Evolutionary conservation across 2,113 vertebrate genomes (phyloP), one percentile per base, ranked within the genome.

Genomic region (Serinus canaria): DNA sequence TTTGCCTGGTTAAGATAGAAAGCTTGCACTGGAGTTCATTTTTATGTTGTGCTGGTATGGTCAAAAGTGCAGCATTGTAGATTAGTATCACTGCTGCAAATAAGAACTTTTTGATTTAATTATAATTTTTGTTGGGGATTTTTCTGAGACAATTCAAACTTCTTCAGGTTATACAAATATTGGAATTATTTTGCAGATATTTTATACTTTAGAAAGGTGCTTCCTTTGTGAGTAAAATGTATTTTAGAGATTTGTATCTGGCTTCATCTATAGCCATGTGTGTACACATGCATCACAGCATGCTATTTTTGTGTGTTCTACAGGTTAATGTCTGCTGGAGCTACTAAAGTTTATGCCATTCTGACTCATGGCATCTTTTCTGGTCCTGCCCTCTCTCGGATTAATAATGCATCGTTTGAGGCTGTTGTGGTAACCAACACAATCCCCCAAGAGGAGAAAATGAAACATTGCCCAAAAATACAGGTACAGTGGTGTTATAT

Each of bases 351-450:
- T 66, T 99, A 99, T 92, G 99, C 99, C 62, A 99, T 99, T 95
- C 98, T 99, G 80, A 99, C 99, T 12, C 99, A 99, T 43, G 99
- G 99, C 49, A 99, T 99, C 66, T 99, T 99, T 97, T 99, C 99
- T 28, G 99, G 99, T 27, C 99, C 99, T 17, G 99, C 99, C 55
- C 99, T 99, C 94, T 99, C 99, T 53, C 98, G 99, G 69, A 99
- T 99, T 89, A 99, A 99, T 97, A 99, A 97, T 72, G 99, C 99
- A 33, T 97, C 98, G 0, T 99, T 99, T 76, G 99, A 99, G 95
- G 99, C 99, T 20, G 99, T 99, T 81, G 99, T 99, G 41, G 99
- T 99, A 87, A 99, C 99, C 77, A 99, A 99, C 97, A 99, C 99
- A 88, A 99, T 99, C 92, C 99, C 99, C 1, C 99, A 99, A 87